These are phyloP conservation scores for Tiphia femorata DNA, from an alignment of 2,888 invertebrate genomes.

Conservation along the genomic window DNA sequence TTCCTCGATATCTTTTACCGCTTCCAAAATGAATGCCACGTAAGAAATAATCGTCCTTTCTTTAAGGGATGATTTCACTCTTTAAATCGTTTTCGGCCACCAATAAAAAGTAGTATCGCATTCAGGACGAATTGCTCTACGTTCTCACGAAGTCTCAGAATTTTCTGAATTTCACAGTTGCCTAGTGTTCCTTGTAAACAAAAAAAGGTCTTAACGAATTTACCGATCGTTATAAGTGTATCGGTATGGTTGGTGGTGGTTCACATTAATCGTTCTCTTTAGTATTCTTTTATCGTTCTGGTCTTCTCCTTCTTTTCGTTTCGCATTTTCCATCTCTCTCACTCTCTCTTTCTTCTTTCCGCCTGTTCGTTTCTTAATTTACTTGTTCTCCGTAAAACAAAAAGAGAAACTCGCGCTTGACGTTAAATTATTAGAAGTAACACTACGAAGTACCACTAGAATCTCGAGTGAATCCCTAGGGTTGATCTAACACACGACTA, in stretches of 20 bases:
- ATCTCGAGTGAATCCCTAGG: constrained; percentile 63
- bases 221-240: constrained; percentile 1
- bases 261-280: neutral
- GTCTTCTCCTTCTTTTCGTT: neutral
- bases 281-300: neutral
- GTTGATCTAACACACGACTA: constrained; percentile 54
- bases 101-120: too few relatives aligned
- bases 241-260: neutral
- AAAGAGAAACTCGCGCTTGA: constrained; percentile 14
- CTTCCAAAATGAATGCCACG: too few relatives aligned
- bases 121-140: too few relatives aligned
- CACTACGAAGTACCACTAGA: constrained; percentile 61
- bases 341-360: constrained; percentile 8
- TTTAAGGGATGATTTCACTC: too few relatives aligned
- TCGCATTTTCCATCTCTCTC: too few relatives aligned
- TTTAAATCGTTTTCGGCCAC: too few relatives aligned
- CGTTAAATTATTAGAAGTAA: constrained; percentile 32
- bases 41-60: too few relatives aligned
- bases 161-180: too few relatives aligned
- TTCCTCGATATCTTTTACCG: too few relatives aligned
- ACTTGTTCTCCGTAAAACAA: constrained; percentile 22
- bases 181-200: too few relatives aligned
- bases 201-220: constrained; percentile 19
- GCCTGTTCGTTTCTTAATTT: constrained; percentile 10
- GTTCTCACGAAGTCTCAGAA: too few relatives aligned